Evolutionary conservation across 2,113 vertebrate species (phyloP), one percentile per base, ranked within the genome.

Genomic region (Promerops cafer): DNA sequence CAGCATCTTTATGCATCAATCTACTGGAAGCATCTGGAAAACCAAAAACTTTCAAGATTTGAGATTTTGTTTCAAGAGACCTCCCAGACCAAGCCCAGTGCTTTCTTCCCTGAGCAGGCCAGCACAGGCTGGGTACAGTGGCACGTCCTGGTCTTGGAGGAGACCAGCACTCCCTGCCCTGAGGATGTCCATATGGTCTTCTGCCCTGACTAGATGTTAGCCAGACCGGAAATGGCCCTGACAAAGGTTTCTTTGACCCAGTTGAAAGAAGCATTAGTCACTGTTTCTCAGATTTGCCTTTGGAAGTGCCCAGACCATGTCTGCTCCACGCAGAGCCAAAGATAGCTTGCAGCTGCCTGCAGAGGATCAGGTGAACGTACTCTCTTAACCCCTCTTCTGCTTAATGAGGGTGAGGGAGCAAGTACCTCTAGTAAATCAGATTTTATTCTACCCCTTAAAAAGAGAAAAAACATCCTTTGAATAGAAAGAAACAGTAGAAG

Each of bases 121-220:
- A 30, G 0, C 0, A 0, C 7, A 24, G 54, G 11, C 42, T 39
- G 35, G 17, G 10, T 15, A 13, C 9, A n/a, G 23, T 0, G 1
- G 28, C 26, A 57, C 0, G 0, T 30, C 33, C 15, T 72, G 28
- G n/a, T 49, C 40, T 63, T 45, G n/a, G 44, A 27, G 24, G 15
- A 80, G 16, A 50, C 7, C 5, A 30, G 3, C 30, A 54, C 3
- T 33, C 18, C 35, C 16, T 44, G 24, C 35, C 75, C 35, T 0
- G 0, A 79, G 57, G 31, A 53, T 27, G n/a, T 39, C 44, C 2
- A 3, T 13, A 5, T 0, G 3, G 10, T 33, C 26, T 83, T 83
- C 42, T 71, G 39, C 37, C 35, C 19, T 47, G 11, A 31, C 52
- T 82, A 0, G 1, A 8, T 2, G 0, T 22, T 30, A 77, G 27